Conservation (phyloP, 2,797 vertebrate genomes). For the Fratercula arctica region DNA sequence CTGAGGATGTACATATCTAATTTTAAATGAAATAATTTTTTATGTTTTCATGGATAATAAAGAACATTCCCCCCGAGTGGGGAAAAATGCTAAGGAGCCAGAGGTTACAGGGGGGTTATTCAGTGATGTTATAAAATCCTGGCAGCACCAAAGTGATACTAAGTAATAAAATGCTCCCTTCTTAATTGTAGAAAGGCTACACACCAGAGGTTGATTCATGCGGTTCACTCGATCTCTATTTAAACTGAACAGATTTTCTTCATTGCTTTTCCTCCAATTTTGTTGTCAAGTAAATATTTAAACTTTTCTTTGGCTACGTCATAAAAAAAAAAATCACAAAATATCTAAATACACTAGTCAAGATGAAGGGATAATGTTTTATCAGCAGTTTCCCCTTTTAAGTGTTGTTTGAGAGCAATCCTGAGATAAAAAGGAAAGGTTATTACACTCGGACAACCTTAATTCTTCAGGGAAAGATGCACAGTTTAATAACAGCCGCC, state of each 20-base stretch:
- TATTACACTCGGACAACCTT: slow-evolving; percentile 46
- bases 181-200: not conserved
- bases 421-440: slow-evolving; percentile 33
- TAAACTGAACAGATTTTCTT: not conserved
- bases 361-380: not conserved
- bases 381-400: not conserved
- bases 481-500: slow-evolving; percentile 37
- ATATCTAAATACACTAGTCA: not conserved
- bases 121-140: slow-evolving; percentile 32
- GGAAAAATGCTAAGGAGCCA: slow-evolving; percentile 35
- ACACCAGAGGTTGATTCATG: not conserved
- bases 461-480: slow-evolving; percentile 51
- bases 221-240: not conserved
- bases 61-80: slow-evolving; percentile 23
- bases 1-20: slow-evolving; percentile 63
- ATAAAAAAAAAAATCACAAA: not conserved
- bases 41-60: slow-evolving; percentile 67
- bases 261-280: not conserved
- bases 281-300: not conserved
- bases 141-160: not conserved
- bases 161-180: not conserved
- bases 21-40: slow-evolving; percentile 70
- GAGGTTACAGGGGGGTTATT: slow-evolving; percentile 11
- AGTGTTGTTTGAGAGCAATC: not conserved
- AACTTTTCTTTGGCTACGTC: not conserved